Evolutionary conservation across 2,888 invertebrate genomes (phyloP).

Genomic region (Ophion slaviceki): DNA sequence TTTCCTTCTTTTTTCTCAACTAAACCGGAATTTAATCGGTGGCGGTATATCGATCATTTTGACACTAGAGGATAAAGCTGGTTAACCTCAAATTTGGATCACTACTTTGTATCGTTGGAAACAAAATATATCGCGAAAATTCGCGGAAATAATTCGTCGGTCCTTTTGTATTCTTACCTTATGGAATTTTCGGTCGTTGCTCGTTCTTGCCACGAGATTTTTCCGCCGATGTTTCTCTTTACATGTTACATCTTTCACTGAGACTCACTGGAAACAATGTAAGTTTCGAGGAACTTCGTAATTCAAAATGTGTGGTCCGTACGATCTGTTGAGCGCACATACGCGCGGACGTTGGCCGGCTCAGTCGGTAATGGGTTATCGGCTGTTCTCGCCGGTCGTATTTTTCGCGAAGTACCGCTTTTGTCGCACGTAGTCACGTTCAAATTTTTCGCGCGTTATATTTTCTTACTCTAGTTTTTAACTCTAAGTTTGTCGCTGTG

Average conservation of each 20-base stretch:
- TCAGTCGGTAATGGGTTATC: not conserved
- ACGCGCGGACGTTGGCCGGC: too few species aligned
- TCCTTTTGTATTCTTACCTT: conserved; percentile 12
- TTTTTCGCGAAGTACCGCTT: too few species aligned
- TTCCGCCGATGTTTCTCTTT: not conserved
- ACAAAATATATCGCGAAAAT: not conserved
- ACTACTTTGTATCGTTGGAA: not conserved
- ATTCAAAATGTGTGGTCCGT: conserved; percentile 8
- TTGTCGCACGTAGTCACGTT: too few species aligned
- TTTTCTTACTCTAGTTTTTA: too few species aligned
- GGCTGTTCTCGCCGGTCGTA: not conserved
- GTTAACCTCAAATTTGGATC: conserved; percentile 23
- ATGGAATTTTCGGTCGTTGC: not conserved
- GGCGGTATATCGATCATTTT: not conserved
- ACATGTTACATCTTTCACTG: not conserved
- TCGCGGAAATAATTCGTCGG: not conserved
- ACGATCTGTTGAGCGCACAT: not conserved
- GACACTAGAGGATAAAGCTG: conserved; percentile 5
- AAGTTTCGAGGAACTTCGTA: conserved; percentile 3
- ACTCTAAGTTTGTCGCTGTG: too few species aligned
- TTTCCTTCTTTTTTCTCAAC: not conserved
- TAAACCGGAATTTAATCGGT: not conserved
- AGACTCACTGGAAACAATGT: not conserved
- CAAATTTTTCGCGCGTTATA: too few species aligned
- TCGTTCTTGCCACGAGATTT: not conserved